Evolutionary conservation across 2,888 invertebrate genomes (phyloP).

Genomic region (Tholera decimalis): DNA sequence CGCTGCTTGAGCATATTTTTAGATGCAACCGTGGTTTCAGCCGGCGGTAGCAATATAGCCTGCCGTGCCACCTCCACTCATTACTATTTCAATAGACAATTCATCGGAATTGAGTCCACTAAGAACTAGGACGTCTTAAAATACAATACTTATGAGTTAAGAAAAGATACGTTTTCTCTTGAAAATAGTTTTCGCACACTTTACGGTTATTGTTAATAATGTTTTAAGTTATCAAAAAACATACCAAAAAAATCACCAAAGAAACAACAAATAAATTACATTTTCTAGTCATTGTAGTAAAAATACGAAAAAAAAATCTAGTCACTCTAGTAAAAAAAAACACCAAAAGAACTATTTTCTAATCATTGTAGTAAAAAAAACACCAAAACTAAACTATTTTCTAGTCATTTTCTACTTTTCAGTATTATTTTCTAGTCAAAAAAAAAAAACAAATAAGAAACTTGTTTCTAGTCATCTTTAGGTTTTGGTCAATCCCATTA

Average conservation of each 20-base stretch:
- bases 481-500: conserved; percentile 13
- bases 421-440: conserved; percentile 13
- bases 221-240: neutral
- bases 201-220: neutral
- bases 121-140: conserved; percentile 62
- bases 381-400: neutral
- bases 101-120: conserved; percentile 72
- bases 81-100: conserved; percentile 81
- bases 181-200: neutral
- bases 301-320: neutral
- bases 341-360: neutral
- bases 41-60: conserved; percentile 16
- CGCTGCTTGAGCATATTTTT: conserved; percentile 84
- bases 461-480: neutral
- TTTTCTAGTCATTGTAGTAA: conserved; percentile 18
- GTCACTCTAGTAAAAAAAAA: no score
- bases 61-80: conserved; percentile 68
- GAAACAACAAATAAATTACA: neutral
- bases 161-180: neutral
- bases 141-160: neutral
- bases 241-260: conserved; percentile 15
- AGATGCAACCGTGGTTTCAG: conserved; percentile 77
- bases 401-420: no score
- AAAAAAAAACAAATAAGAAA: no score
- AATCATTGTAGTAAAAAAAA: neutral